A percentile compares a stretch with the other conserved stretches of the same genome.
These are phyloP conservation scores for Labeo calbasu DNA, from an alignment of 2,797 vertebrate genomes.

Conservation along the genomic window DNA sequence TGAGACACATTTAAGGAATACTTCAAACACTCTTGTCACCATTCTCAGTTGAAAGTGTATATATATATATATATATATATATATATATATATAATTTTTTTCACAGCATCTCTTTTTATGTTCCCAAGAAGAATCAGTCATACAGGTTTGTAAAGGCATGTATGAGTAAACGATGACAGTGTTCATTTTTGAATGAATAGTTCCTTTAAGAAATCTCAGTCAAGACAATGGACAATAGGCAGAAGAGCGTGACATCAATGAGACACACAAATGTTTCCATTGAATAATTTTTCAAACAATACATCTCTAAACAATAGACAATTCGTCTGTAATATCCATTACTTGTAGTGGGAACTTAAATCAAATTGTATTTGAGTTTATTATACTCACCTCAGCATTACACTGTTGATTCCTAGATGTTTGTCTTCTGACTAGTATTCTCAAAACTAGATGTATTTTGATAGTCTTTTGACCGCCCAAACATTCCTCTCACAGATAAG, in stretches of 20 bases:
- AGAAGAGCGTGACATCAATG: background rate
- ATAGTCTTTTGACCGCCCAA: background rate
- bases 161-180: background rate
- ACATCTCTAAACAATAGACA: background rate
- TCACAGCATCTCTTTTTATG: background rate
- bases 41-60: background rate
- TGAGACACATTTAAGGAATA: background rate
- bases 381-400: background rate
- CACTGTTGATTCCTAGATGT: background rate
- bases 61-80: background rate
- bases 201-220: background rate
- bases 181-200: background rate
- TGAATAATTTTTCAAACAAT: background rate
- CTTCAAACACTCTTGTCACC: no score
- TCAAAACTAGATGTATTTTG: constrained; percentile 4
- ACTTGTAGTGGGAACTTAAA: no score
- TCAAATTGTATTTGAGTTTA: background rate
- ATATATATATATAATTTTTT: background rate
- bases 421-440: background rate
- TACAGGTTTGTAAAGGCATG: background rate
- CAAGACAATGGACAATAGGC: background rate
- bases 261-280: background rate
- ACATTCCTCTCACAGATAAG: constrained; percentile 15
- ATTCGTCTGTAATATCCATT: background rate
- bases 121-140: background rate